Conservation (phyloP, 2,113 vertebrate genomes). For the Sphyrna mokarran region DNA sequence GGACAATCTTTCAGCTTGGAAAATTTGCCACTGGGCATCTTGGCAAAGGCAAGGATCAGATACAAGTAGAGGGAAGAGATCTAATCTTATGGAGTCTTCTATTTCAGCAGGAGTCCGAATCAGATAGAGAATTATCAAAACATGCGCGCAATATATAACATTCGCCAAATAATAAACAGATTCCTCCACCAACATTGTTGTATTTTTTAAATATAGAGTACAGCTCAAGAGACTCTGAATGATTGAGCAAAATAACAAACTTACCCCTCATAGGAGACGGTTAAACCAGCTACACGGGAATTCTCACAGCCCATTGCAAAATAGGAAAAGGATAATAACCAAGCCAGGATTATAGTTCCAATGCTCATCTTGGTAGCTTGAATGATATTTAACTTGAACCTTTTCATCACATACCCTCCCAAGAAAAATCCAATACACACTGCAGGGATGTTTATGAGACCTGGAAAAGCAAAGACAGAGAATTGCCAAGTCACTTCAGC, state of each 20-base stretch:
- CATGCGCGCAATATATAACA: neutral
- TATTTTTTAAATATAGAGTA: neutral
- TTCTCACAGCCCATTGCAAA: conserved; percentile 80
- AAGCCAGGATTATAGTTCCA: conserved; percentile 73
- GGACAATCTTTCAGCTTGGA: neutral
- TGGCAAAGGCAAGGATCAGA: neutral
- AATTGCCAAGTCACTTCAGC: neutral
- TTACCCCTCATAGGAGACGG: conserved; percentile 72
- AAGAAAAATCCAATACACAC: conserved; percentile 87
- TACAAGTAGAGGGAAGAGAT: neutral
- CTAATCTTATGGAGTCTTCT: neutral
- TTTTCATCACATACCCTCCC: conserved; percentile 83
- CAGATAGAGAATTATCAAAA: neutral
- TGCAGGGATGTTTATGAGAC: conserved; percentile 84
- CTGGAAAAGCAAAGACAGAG: conserved; percentile 48
- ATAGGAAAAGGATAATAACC: conserved; percentile 71
- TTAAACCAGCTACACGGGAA: conserved; percentile 74
- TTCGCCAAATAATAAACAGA: neutral
- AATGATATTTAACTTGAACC: conserved; percentile 64
- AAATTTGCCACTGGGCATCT: neutral
- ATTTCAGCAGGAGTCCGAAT: no score
- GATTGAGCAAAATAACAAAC: conserved; percentile 39
- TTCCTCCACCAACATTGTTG: neutral
- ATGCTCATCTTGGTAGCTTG: conserved; percentile 76
- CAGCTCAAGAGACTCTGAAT: neutral